Conservation (phyloP, 1,140 invertebrate species). For the Ptiloglossa arizonensis region DNA sequence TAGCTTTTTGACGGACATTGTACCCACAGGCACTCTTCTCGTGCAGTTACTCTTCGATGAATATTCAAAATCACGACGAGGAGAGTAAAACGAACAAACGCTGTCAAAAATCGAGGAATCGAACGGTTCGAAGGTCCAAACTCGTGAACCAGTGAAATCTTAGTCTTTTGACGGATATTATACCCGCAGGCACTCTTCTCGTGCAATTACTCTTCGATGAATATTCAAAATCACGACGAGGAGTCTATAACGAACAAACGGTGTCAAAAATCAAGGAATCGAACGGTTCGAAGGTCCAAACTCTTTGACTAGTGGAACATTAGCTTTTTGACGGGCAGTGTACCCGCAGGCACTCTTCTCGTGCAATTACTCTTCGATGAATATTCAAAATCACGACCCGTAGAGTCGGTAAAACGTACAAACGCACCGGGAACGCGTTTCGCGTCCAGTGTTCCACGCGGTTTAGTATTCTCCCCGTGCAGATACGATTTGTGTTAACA, state of each 20-base stretch:
- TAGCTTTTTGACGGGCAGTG: not conserved
- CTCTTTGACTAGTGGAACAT: too few relatives aligned
- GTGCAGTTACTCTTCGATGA: not conserved
- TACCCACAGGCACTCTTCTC: not conserved
- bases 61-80: not conserved
- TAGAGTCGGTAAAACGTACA: not conserved
- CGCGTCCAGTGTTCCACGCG: slow-evolving; percentile 1
- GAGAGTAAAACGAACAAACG: not conserved
- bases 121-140: too few relatives aligned
- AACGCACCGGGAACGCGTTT: not conserved
- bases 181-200: not conserved
- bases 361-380: not conserved
- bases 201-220: not conserved
- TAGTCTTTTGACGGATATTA: not conserved
- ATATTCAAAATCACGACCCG: not conserved
- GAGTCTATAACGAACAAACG: not conserved
- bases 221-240: not conserved
- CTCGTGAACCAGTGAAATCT: too few relatives aligned
- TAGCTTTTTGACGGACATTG: not conserved
- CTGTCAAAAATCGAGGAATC: not conserved
- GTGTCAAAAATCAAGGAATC: not conserved
- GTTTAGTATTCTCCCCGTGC: not conserved
- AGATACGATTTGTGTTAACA: slow-evolving; percentile 2
- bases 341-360: not conserved
- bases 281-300: too few relatives aligned